Conservation (phyloP, 2,113 vertebrate species). For the Festucalex cinctus region DNA sequence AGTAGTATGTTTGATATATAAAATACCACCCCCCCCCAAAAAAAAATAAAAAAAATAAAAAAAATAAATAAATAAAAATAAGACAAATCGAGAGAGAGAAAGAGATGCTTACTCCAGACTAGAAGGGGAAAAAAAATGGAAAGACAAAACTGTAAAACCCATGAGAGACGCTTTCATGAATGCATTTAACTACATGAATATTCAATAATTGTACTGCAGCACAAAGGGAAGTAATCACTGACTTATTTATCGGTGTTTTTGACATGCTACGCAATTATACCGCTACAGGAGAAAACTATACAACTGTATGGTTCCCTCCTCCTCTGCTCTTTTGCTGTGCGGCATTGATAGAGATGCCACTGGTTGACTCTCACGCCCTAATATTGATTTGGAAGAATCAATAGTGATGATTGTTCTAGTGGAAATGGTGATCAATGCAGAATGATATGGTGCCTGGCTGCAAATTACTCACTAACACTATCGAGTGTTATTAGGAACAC, state of each 20-base stretch:
- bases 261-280: slow-evolving; percentile 52
- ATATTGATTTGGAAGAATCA: slow-evolving; percentile 52
- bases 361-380: slow-evolving; percentile 19
- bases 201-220: slow-evolving; percentile 56
- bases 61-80: no score
- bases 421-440: slow-evolving; percentile 13
- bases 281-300: slow-evolving; percentile 26
- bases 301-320: slow-evolving; percentile 32
- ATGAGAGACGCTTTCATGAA: slow-evolving; percentile 37
- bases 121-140: not conserved
- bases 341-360: not conserved
- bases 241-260: slow-evolving; percentile 69
- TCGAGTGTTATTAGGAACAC: not conserved
- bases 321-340: slow-evolving; percentile 24
- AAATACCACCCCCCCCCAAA: no score
- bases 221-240: slow-evolving; percentile 59
- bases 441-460: not conserved
- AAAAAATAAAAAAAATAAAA: no score
- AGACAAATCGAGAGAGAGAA: no score
- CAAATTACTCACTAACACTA: not conserved
- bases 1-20: no score
- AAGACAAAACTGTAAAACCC: slow-evolving; percentile 38
- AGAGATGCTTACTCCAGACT: not conserved
- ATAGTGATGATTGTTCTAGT: slow-evolving; percentile 51
- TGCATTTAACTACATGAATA: slow-evolving; percentile 72